These are phyloP conservation scores for Hiodon alosoides DNA, from an alignment of 2,113 vertebrate species.

Conservation along the genomic window DNA sequence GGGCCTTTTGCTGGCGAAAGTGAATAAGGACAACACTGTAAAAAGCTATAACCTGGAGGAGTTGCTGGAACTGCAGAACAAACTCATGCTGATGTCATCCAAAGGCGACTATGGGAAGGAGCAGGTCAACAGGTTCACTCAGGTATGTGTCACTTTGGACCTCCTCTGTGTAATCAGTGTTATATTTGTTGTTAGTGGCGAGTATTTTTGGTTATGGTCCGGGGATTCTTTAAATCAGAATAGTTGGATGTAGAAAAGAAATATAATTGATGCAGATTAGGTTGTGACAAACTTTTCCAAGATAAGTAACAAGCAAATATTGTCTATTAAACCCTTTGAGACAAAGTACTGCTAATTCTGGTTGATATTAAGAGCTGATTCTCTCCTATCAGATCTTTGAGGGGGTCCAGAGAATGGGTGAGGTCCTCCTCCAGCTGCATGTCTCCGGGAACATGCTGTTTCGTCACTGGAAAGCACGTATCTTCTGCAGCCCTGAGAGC, in stretches of 20 bases:
- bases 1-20: constrained; percentile 34
- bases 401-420: constrained; percentile 53
- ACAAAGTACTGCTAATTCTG: not conserved
- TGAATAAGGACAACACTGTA: constrained; percentile 24
- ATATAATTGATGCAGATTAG: no score
- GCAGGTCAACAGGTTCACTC: constrained; percentile 62
- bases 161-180: not conserved
- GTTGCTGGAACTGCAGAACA: constrained; percentile 65
- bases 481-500: constrained; percentile 45
- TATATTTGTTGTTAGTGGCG: no score
- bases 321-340: not conserved
- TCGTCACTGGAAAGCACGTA: constrained; percentile 47
- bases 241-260: no score
- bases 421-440: constrained; percentile 59
- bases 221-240: no score
- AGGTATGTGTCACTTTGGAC: constrained; percentile 47
- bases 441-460: constrained; percentile 65
- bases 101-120: constrained; percentile 59
- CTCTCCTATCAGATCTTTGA: constrained; percentile 57
- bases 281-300: no score
- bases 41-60: constrained; percentile 53
- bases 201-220: no score
- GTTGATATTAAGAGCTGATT: not conserved
- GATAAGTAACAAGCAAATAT: not conserved
- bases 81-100: constrained; percentile 68